These are phyloP conservation scores for Bombus superbus DNA, from an alignment of 1,140 invertebrate genomes.

Conservation along the genomic window DNA sequence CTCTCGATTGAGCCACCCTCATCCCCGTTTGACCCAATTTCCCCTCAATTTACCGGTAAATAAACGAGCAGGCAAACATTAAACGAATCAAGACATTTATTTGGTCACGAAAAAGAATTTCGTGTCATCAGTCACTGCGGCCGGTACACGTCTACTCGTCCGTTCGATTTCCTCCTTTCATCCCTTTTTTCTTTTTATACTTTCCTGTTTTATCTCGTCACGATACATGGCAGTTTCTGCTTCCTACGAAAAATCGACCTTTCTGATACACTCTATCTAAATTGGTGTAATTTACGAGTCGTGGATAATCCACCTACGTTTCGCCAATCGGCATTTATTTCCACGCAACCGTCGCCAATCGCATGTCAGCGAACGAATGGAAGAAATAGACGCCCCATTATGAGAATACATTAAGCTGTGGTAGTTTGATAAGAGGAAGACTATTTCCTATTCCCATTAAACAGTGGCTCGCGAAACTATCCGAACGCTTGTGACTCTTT, in stretches of 20 bases:
- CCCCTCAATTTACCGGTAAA: constrained; percentile 71
- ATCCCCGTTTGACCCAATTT: constrained; percentile 76
- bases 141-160: neutral
- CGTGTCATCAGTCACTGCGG: constrained; percentile 61
- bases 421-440: neutral
- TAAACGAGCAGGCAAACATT: constrained; percentile 73
- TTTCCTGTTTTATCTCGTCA: constrained; percentile 45
- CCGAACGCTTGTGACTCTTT: too few species aligned
- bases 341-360: neutral
- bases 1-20: constrained; percentile 55
- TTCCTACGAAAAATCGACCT: constrained; percentile 27
- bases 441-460: neutral
- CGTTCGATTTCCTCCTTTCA: neutral
- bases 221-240: constrained; percentile 46
- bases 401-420: neutral
- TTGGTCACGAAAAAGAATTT: constrained; percentile 70
- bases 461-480: too few species aligned
- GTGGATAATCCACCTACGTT: neutral
- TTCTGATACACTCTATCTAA: constrained; percentile 42
- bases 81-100: constrained; percentile 78
- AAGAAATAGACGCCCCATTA: too few species aligned
- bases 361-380: neutral
- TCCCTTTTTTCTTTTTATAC: constrained; percentile 10
- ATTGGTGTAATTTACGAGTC: constrained; percentile 33
- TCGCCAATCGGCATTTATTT: constrained; percentile 2